Conservation (phyloP, 2,888 invertebrate genomes). For the Andrena chrysosceles region DNA sequence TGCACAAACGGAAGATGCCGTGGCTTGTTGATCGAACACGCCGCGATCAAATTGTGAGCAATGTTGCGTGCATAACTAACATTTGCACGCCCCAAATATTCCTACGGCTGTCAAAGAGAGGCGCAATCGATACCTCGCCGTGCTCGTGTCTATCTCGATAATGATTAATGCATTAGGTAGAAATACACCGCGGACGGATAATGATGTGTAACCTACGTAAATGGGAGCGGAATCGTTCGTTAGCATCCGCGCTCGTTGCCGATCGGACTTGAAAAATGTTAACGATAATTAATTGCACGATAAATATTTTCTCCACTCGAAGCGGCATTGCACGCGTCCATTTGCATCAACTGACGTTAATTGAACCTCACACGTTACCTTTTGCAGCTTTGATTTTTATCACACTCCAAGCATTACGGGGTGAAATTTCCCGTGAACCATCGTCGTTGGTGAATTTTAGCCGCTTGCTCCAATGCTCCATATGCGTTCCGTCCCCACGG, state of each 20-base stretch:
- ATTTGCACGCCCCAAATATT: constrained; percentile 68
- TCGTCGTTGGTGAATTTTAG: constrained; percentile 47
- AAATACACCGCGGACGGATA: constrained; percentile 46
- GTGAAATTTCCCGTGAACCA: neutral
- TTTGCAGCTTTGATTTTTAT: constrained; percentile 27
- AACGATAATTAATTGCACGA: constrained; percentile 48
- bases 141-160: constrained; percentile 35
- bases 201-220: constrained; percentile 52
- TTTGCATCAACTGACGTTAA: constrained; percentile 35
- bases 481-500: constrained; percentile 10
- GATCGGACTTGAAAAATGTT: constrained; percentile 28
- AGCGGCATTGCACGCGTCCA: constrained; percentile 11
- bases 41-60: constrained; percentile 71
- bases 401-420: neutral
- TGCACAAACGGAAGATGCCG: constrained; percentile 53
- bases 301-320: constrained; percentile 38
- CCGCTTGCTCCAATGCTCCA: constrained; percentile 9
- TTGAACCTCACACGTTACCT: constrained; percentile 23
- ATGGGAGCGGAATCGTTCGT: constrained; percentile 32
- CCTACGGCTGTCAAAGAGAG: constrained; percentile 54
- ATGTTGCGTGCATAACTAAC: constrained; percentile 68
- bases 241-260: constrained; percentile 2
- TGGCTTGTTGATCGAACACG: constrained; percentile 65
- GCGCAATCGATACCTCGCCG: constrained; percentile 53
- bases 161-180: constrained; percentile 67